phyloP scores from a whole-genome alignment of 2,888 invertebrate genomes.

The Standfussiana lucernea region DNA sequence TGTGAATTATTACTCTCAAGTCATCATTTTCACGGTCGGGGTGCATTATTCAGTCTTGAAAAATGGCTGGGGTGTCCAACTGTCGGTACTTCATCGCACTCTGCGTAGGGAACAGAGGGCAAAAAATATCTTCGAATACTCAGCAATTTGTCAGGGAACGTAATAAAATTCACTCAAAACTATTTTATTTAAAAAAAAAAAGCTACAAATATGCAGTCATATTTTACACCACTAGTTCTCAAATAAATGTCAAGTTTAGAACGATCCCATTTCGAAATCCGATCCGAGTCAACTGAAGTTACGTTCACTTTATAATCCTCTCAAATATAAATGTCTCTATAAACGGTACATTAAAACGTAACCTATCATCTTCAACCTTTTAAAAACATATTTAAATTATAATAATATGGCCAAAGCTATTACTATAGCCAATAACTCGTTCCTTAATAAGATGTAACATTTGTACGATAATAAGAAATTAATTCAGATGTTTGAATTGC shows the following conservation, averaged over 20 bases:
- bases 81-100: constrained; percentile 50
- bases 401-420: constrained; percentile 67
- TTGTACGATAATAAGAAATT: constrained; percentile 74
- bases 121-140: constrained; percentile 6
- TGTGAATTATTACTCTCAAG: constrained; percentile 52
- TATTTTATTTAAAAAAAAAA: background rate
- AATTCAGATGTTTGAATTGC: constrained; percentile 71
- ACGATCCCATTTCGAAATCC: constrained; percentile 34
- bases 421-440: constrained; percentile 67
- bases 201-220: background rate
- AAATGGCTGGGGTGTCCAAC: constrained; percentile 32
- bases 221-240: background rate
- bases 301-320: constrained; percentile 37
- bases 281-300: constrained; percentile 20
- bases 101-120: background rate
- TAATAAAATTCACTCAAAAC: background rate
- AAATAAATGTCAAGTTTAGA: constrained; percentile 23
- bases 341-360: constrained; percentile 69
- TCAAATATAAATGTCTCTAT: constrained; percentile 58
- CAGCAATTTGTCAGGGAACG: background rate
- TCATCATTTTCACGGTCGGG: constrained; percentile 49
- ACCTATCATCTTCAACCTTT: constrained; percentile 70
- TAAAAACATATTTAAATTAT: constrained; percentile 74
- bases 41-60: constrained; percentile 57
- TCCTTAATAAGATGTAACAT: constrained; percentile 71